Evolutionary conservation across 2,113 vertebrate species (phyloP), one percentile per base, ranked within the genome.

Genomic region (Diphyllodes magnificus): DNA sequence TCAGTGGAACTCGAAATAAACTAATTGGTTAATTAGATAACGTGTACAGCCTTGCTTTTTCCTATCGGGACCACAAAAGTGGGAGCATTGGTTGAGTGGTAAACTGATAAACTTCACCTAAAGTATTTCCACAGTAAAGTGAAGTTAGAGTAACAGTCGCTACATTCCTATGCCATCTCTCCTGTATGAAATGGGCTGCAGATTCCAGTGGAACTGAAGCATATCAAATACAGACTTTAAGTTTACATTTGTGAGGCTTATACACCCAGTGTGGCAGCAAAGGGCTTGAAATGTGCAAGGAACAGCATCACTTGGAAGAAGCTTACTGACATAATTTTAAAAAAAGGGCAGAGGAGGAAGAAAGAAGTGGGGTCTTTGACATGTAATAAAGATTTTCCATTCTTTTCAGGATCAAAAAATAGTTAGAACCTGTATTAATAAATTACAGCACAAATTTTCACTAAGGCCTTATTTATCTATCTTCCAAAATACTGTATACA

Each of bases 1-100:
- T 56, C 44, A 53, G n/a, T 30, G 42, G 35, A 80, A n/a, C 20
- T 39, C 5, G 1, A 68, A 86, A 79, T 76, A 63, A 90, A 87
- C 9, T 14, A 47, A 28, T 17, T 65, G 22, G 19, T 84, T 83
- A 19, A 60, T 83, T 72, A 47, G 49, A 9, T 82, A 30, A 59
- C 10, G 7, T 39, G 9, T 44, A 28, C 27, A 64, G 31, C 39
- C 56, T 75, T 90, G 8, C 4, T 60, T 85, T 65, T 69, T 68
- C 23, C 44, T 72, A 3, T 19, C 0, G 0, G 4, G 37, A 42
- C 28, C 39, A 21, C 2, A 10, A 42, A 85, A 82, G 64, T 25
- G 28, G 44, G 39, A 64, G 40, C 42, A 6, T 7, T 39, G 27
- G 2, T 61, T 56, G 30, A 72, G 13, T 27, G 50, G 10, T 50